phyloP scores from a whole-genome alignment of 2,113 vertebrate genomes.

The Lepus europaeus region DNA sequence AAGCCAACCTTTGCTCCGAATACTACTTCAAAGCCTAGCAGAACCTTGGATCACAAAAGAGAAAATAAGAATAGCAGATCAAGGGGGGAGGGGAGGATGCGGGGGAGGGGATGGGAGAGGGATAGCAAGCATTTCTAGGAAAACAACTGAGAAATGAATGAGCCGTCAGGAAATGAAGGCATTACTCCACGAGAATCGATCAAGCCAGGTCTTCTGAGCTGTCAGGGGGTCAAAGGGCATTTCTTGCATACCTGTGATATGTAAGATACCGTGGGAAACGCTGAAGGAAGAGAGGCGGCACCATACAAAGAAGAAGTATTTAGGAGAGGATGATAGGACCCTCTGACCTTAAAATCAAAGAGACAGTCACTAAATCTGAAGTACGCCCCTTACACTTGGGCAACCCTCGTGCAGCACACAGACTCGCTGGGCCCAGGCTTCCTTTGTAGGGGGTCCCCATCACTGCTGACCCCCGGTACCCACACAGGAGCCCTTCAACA shows the following conservation, averaged over 20 bases:
- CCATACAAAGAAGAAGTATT: neutral
- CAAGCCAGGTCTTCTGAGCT: conserved; percentile 8
- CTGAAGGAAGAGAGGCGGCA: neutral
- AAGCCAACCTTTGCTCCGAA: neutral
- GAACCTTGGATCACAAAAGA: neutral
- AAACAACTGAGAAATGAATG: conserved; percentile 61
- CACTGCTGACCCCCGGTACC: neutral
- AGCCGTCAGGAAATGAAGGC: conserved; percentile 41
- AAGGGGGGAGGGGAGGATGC: neutral
- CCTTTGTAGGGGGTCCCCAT: neutral
- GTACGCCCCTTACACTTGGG: neutral
- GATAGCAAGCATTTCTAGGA: neutral
- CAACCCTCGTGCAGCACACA: neutral
- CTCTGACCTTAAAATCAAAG: neutral
- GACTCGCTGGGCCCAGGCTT: neutral
- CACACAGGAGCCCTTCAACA: rapidly evolving
- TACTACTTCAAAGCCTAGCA: neutral
- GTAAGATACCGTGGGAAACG: neutral
- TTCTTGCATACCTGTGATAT: neutral
- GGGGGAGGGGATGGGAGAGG: rapidly evolving
- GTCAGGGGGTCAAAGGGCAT: neutral
- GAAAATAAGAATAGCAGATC: neutral
- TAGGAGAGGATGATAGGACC: neutral
- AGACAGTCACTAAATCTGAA: neutral
- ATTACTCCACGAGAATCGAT: neutral